Evolutionary conservation across 2,797 vertebrate species (phyloP), one percentile per base, ranked within the genome.

Genomic region (Spondyliosoma cantharus): DNA sequence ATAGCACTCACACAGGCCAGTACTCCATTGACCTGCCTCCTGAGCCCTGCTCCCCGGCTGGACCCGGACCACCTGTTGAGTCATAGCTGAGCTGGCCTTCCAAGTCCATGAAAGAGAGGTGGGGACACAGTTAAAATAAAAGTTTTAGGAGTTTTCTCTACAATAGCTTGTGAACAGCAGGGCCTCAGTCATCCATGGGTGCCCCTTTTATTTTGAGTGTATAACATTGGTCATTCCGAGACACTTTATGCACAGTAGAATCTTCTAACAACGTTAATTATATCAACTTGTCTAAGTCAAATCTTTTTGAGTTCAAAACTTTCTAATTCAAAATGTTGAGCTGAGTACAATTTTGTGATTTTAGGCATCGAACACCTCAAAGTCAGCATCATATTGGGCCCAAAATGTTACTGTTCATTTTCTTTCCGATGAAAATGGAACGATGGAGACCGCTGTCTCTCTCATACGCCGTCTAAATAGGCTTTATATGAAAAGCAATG

Each of bases 1-100:
- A 54, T 93, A 91, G 77, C 95, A 95, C 76, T 95, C 94, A 78
- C 94, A 95, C 79, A 96, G 88, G 32, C 93, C 95, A 0, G 92
- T 95, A 80, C 91, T 95, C 95, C 95, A 95, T 12, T 91, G 87
- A 7, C 74, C 90, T 2, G 54, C 46, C 0, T 61, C 71, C 14
- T 48, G 69, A 37, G 7, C 27, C 3, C 19, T 42, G 64, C 72
- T 53, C 71, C 62, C 60, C 7, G 92, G 90, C 63, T 93, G 91
- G 62, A 53, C 79, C 60, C 58, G 78, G 59, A 94, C 77, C 83
- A 91, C 90, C 72, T 78, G 83, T n/a, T 24, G 63, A 16, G 62
- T 81, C 88, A 86, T 91, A 1, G 2, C 66, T 66, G 49, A 69
- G 29, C 59, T 52, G 62, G 61, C 24, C 13, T 66, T 73, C 42